A percentile compares a stretch with the other conserved stretches of the same genome.
Evolutionary conservation across 2,888 invertebrate genomes (phyloP).

Genomic region (Leucophenga montana): DNA sequence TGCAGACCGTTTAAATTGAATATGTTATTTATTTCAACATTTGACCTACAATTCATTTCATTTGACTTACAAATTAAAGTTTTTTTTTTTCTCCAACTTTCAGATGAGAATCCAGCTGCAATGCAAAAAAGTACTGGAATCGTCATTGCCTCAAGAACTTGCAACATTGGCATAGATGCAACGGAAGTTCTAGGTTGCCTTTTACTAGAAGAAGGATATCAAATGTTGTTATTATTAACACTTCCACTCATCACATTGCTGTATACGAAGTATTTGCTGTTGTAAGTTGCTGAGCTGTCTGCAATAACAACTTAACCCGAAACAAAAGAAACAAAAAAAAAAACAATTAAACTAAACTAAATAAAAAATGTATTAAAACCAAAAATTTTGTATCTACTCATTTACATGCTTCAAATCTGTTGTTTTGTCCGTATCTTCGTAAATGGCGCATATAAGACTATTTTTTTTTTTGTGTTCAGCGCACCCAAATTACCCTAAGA

Average conservation of each 20-base stretch:
- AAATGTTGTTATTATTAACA: not conserved
- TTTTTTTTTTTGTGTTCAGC: no score
- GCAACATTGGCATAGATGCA: conserved; percentile 24
- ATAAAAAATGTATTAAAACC: not conserved
- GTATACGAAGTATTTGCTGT: conserved; percentile 14
- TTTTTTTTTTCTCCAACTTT: conserved; percentile 33
- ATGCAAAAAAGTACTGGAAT: conserved; percentile 85
- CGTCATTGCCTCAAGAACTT: conserved; percentile 25
- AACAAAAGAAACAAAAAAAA: no score
- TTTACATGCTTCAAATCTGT: no score
- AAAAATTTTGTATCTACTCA: no score
- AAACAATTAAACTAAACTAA: not conserved
- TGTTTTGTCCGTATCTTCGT: no score
- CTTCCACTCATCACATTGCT: not conserved
- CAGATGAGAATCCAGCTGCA: conserved; percentile 90
- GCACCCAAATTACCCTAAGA: no score
- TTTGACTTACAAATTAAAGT: conserved; percentile 12
- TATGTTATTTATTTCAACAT: no score
- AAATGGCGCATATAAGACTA: no score
- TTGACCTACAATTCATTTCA: not conserved
- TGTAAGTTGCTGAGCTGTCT: not conserved
- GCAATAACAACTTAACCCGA: no score
- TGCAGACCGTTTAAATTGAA: no score
- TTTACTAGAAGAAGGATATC: conserved; percentile 2
- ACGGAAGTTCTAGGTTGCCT: conserved; percentile 35